phyloP scores from a whole-genome alignment of 2,888 invertebrate genomes.

The Eudasyphora cyanicolor region DNA sequence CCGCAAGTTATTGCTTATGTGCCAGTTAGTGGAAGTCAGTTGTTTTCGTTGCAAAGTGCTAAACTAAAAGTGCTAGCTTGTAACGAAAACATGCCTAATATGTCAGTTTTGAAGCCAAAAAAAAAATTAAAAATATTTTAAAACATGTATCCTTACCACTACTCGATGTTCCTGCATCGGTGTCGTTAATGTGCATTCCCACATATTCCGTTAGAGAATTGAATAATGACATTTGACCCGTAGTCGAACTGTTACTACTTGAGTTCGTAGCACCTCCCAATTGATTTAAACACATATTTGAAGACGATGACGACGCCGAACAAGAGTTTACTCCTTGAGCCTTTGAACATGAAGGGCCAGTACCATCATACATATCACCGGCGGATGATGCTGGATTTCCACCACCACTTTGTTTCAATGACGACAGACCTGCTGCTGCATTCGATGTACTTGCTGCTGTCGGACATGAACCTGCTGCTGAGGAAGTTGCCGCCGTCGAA shows the following conservation, averaged over 20 bases:
- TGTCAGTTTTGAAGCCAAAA: no score
- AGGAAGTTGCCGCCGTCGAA: slow-evolving; percentile 61
- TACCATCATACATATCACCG: slow-evolving; percentile 57
- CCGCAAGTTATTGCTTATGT: no score
- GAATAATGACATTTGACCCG: slow-evolving; percentile 52
- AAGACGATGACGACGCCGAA: slow-evolving; percentile 39
- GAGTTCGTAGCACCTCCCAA: slow-evolving; percentile 51
- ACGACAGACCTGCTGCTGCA: slow-evolving; percentile 33
- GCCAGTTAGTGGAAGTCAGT: no score
- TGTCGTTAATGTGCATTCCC: slow-evolving; percentile 60
- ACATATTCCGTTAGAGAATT: slow-evolving; percentile 57
- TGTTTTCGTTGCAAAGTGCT: no score
- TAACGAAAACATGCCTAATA: no score
- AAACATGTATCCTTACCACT: slow-evolving; percentile 49
- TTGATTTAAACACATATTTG: slow-evolving; percentile 47
- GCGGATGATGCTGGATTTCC: slow-evolving; percentile 38
- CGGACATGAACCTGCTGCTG: slow-evolving; percentile 64
- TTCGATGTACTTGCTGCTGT: slow-evolving; percentile 65
- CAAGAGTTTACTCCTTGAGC: slow-evolving; percentile 39
- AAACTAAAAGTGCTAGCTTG: no score
- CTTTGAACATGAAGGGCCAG: slow-evolving; percentile 59
- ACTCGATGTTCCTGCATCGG: slow-evolving; percentile 53
- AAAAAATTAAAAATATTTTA: neutral
- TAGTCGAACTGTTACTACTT: slow-evolving; percentile 18
- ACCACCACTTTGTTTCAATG: slow-evolving; percentile 47